phyloP scores from a whole-genome alignment of 2,888 invertebrate species.

The Lepidocyrtoides sp. region DNA sequence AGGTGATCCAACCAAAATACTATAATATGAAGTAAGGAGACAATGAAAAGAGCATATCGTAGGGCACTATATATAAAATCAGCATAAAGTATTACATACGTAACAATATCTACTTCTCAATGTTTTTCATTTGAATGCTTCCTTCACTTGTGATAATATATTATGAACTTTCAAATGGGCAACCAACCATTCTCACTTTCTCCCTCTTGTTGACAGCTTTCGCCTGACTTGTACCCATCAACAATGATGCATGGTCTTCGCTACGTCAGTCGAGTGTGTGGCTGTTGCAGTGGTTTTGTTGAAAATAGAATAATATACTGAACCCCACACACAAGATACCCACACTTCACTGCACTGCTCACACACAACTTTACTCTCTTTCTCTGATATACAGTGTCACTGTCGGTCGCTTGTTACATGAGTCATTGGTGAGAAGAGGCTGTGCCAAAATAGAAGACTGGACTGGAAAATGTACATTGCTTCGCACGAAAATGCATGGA shows the following conservation, averaged over 20 bases:
- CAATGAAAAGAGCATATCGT: not conserved
- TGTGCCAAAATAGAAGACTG: conserved; percentile 24
- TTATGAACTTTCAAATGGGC: conserved; percentile 35
- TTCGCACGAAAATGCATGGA: not conserved
- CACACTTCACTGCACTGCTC: conserved; percentile 1
- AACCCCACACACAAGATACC: not conserved
- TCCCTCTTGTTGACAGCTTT: conserved; percentile 53
- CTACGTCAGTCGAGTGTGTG: conserved; percentile 49
- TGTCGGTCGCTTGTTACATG: not conserved
- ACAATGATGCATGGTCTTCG: conserved; percentile 43
- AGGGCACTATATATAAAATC: not conserved
- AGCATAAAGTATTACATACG: not conserved
- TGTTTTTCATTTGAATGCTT: not conserved
- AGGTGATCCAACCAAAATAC: not conserved
- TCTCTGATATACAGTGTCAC: not conserved
- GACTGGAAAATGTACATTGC: not conserved
- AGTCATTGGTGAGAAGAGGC: not conserved
- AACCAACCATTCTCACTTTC: conserved; percentile 52
- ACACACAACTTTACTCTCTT: not conserved
- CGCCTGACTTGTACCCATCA: conserved; percentile 53
- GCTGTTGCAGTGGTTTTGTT: conserved; percentile 48
- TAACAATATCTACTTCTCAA: not conserved
- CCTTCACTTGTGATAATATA: conserved; percentile 25
- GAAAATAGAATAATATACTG: not conserved
- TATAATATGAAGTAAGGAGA: not conserved